phyloP scores from a whole-genome alignment of 2,113 vertebrate species.

The Aphelocoma coerulescens region DNA sequence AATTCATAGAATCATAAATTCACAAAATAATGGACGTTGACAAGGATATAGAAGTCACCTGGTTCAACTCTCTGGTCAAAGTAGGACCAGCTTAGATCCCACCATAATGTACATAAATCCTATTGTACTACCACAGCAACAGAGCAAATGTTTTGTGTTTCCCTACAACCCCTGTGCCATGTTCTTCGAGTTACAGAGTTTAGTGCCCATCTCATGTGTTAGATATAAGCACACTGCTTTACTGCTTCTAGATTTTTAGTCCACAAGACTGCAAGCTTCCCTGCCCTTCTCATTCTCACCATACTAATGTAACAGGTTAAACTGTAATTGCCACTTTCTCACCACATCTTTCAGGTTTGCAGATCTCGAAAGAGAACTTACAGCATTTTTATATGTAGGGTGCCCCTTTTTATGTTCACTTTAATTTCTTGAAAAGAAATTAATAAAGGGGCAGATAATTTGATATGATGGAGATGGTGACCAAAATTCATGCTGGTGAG shows the following conservation, averaged over 20 bases:
- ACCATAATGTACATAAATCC: background rate
- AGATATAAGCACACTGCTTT: background rate
- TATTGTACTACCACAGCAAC: background rate
- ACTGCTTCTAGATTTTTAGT: background rate
- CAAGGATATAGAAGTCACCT: background rate
- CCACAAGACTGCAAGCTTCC: background rate
- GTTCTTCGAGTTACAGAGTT: background rate
- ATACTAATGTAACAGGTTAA: background rate
- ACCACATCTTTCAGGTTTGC: background rate
- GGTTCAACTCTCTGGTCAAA: background rate
- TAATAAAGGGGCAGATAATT: background rate
- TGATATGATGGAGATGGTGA: background rate
- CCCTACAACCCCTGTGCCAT: background rate
- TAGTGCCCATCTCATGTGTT: fast-evolving
- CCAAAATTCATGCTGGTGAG: background rate
- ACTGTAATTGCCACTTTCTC: background rate
- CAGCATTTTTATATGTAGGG: background rate
- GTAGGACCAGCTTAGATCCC: background rate
- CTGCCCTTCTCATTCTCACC: background rate
- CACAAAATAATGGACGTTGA: background rate
- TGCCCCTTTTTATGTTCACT: background rate
- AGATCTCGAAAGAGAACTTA: background rate
- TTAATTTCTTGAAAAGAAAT: background rate
- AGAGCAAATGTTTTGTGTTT: background rate
- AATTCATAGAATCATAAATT: background rate